Conservation (phyloP, 2,113 vertebrate species). For the Oxyura jamaicensis region DNA sequence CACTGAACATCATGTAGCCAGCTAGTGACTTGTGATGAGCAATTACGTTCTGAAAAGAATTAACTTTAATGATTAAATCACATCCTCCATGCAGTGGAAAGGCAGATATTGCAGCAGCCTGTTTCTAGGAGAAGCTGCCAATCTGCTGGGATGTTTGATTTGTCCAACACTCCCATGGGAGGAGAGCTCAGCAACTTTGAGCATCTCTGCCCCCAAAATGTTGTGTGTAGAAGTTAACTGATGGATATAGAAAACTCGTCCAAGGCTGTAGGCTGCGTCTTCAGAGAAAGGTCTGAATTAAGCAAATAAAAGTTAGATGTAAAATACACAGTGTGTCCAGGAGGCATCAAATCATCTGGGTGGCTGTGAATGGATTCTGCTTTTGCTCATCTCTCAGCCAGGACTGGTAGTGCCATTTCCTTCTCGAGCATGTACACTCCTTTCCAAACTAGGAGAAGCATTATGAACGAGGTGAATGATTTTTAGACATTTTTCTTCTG, state of each 20-base stretch:
- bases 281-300: background rate
- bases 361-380: background rate
- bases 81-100: background rate
- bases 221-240: background rate
- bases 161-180: background rate
- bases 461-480: background rate
- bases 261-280: background rate
- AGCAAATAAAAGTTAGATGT: background rate
- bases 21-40: background rate
- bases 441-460: background rate
- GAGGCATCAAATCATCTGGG: background rate
- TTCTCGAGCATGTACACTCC: background rate
- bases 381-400: background rate
- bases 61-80: background rate
- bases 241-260: accelerated
- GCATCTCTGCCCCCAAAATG: background rate
- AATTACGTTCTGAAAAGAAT: constrained; percentile 7
- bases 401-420: background rate
- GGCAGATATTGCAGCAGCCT: background rate
- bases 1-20: background rate
- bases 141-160: background rate
- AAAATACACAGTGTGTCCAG: background rate
- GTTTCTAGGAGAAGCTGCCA: background rate
- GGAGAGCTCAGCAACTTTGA: background rate
- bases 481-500: background rate